phyloP scores from a whole-genome alignment of 1,140 invertebrate genomes.

The Aphidius gifuensis region DNA sequence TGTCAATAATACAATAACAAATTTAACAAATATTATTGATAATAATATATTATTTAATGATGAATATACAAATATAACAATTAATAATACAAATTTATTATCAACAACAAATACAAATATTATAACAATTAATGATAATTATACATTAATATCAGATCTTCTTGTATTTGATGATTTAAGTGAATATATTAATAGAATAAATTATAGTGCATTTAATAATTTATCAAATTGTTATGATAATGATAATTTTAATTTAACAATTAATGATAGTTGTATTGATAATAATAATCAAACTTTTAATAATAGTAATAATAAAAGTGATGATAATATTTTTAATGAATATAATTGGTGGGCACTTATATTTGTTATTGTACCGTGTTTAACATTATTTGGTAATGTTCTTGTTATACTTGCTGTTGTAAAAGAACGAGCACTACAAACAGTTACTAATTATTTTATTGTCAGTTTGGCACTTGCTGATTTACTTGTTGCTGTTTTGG shows the following conservation, averaged over 20 bases:
- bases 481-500: constrained; percentile 90
- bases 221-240: constrained; percentile 45
- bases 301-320: constrained; percentile 39
- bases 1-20: constrained; percentile 9
- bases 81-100: constrained; percentile 17
- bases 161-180: constrained; percentile 51
- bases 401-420: constrained; percentile 93
- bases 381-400: constrained; percentile 95
- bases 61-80: constrained; percentile 16
- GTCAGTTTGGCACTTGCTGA: constrained; percentile 96
- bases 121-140: constrained; percentile 37
- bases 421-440: constrained; percentile 84
- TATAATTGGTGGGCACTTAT: constrained; percentile 79
- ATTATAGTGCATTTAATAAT: constrained; percentile 47
- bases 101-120: constrained; percentile 25
- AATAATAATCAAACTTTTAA: constrained; percentile 53
- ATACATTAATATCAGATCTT: constrained; percentile 46
- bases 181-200: constrained; percentile 47
- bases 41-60: constrained; percentile 21
- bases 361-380: constrained; percentile 84
- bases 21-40: neutral
- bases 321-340: constrained; percentile 47
- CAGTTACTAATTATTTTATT: constrained; percentile 98
- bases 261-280: constrained; percentile 38
- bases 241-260: constrained; percentile 35